Conservation (phyloP, 2,888 invertebrate species). For the Conistra vaccinii region DNA sequence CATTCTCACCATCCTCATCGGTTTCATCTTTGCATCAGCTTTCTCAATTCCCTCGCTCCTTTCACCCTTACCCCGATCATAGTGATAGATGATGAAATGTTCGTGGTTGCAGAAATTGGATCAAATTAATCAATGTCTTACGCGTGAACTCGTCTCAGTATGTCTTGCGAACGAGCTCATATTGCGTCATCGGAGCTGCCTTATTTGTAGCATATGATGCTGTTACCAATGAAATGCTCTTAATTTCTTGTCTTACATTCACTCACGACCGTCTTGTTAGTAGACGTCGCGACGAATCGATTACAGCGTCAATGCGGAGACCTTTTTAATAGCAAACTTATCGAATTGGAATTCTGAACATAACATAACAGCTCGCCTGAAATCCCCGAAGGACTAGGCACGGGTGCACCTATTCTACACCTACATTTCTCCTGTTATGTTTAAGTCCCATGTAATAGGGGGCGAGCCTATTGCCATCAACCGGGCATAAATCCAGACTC, state of each 20-base stretch:
- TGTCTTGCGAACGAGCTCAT: constrained; percentile 22
- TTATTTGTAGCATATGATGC: constrained; percentile 17
- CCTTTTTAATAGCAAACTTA: not conserved
- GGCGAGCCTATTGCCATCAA: no score
- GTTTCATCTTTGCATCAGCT: not conserved
- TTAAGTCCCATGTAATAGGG: no score
- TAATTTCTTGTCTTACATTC: constrained; percentile 37
- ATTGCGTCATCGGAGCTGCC: constrained; percentile 34
- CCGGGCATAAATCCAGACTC: no score
- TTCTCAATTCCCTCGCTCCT: constrained; percentile 26
- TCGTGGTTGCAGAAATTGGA: constrained; percentile 38
- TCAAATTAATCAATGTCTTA: constrained; percentile 55
- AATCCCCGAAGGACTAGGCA: no score
- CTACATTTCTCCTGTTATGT: no score
- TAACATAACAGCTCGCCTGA: no score
- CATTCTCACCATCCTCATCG: no score
- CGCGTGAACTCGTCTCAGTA: constrained; percentile 42
- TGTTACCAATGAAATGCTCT: constrained; percentile 45
- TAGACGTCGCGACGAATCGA: constrained; percentile 23
- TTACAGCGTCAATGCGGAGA: not conserved
- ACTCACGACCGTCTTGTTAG: constrained; percentile 41
- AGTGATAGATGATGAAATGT: constrained; percentile 30
- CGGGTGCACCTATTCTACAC: no score
- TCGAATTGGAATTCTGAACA: not conserved
- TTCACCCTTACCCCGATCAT: constrained; percentile 25